Conservation (phyloP, 2,888 invertebrate species). For the Lissonota sp. region DNA sequence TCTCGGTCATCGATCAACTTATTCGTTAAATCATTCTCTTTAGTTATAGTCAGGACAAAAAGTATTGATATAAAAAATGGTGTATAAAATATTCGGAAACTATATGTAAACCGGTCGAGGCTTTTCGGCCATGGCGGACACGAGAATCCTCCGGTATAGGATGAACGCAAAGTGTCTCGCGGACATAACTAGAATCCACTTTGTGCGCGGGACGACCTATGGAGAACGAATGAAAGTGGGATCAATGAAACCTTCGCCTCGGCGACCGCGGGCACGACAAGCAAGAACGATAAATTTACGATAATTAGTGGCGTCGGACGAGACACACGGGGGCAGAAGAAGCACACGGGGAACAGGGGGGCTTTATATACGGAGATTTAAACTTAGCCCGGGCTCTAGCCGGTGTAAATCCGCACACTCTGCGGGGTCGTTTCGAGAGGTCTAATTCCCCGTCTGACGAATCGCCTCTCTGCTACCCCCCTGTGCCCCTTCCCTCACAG, state of each 20-base stretch:
- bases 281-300: conserved; percentile 67
- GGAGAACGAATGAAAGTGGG: conserved; percentile 65
- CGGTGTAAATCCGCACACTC: conserved; percentile 64
- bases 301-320: conserved; percentile 69
- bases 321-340: conserved; percentile 25
- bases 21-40: background rate
- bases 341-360: conserved; percentile 26
- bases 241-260: conserved; percentile 67
- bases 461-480: conserved; percentile 47
- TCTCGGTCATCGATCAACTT: background rate
- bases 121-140: conserved; percentile 30
- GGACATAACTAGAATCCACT: conserved; percentile 29
- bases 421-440: conserved; percentile 64
- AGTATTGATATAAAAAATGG: background rate
- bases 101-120: conserved; percentile 21
- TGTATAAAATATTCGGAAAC: conserved; percentile 4
- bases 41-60: background rate
- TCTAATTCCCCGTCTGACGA: conserved; percentile 65
- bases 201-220: conserved; percentile 12
- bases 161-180: conserved; percentile 29
- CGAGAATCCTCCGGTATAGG: background rate
- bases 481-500: conserved; percentile 14
- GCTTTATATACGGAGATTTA: conserved; percentile 61
- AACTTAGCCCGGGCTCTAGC: conserved; percentile 63
- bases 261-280: conserved; percentile 39